These are phyloP conservation scores for Zoroaster sp. DNA, from an alignment of 53 echinoderm and acorn worm species.

Conservation along the genomic window DNA sequence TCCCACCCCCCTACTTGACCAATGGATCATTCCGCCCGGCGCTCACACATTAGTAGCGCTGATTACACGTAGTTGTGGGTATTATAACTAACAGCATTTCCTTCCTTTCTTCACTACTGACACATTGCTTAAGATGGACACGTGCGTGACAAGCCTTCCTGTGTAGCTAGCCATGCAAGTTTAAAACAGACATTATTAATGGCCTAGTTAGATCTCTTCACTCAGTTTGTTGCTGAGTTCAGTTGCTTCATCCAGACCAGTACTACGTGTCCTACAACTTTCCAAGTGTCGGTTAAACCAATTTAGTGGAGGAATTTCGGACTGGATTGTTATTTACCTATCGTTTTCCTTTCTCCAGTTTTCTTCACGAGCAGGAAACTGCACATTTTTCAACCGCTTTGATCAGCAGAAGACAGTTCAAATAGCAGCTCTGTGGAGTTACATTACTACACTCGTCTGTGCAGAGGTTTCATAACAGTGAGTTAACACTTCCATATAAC, in stretches of 20 bases:
- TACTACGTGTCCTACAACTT: too few relatives aligned
- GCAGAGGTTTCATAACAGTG: too few relatives aligned
- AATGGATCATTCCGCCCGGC: constrained; percentile 3
- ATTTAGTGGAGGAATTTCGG: not conserved
- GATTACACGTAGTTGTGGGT: not conserved
- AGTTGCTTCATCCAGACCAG: not conserved
- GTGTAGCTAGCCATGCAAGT: not conserved
- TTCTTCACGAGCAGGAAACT: not conserved
- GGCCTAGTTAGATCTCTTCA: not conserved
- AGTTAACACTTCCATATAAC: too few relatives aligned
- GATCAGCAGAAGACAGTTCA: not conserved
- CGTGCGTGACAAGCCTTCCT: not conserved
- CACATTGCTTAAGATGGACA: not conserved
- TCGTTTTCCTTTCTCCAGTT: not conserved
- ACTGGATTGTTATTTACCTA: not conserved
- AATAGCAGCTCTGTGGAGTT: too few relatives aligned
- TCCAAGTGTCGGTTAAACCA: not conserved
- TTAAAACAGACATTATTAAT: not conserved
- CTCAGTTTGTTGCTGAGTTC: not conserved
- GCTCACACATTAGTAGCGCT: not conserved
- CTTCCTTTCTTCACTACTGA: not conserved
- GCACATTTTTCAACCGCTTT: not conserved
- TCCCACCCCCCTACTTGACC: not conserved
- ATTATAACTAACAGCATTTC: not conserved
- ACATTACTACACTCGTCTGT: too few relatives aligned